A percentile compares a stretch with the other conserved stretches of the same genome.
Conservation (phyloP, 2,888 invertebrate species). For the Nomada lathburiana region DNA sequence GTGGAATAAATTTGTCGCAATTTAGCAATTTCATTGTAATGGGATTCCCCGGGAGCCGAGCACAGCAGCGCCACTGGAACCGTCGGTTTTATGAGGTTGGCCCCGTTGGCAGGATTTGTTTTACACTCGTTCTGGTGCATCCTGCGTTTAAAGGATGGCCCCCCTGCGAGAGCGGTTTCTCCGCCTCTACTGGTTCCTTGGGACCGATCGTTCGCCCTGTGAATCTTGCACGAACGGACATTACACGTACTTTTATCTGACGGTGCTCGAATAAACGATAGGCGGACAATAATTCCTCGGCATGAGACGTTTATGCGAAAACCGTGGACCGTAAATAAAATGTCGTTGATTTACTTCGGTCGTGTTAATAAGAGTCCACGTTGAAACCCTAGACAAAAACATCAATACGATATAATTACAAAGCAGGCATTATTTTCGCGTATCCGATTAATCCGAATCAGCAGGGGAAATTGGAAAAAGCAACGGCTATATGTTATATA, state of each 20-base stretch:
- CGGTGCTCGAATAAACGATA: constrained; percentile 27
- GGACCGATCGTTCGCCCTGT: constrained; percentile 62
- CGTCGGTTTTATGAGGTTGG: constrained; percentile 19
- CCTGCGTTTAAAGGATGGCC: constrained; percentile 69
- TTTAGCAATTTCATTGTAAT: too few species aligned
- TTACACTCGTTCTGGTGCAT: constrained; percentile 35
- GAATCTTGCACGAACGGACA: constrained; percentile 61
- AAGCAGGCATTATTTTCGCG: neutral
- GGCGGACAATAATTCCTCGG: constrained; percentile 32
- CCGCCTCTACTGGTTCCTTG: constrained; percentile 53
- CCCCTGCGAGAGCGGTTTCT: constrained; percentile 64
- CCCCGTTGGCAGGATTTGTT: constrained; percentile 33
- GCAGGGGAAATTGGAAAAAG: neutral
- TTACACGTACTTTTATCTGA: constrained; percentile 41
- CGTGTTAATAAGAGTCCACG: neutral
- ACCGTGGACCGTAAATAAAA: constrained; percentile 2
- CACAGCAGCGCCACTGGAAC: too few species aligned
- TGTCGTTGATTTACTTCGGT: neutral
- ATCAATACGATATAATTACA: neutral
- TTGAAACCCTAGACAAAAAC: too few species aligned
- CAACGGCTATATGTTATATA: too few species aligned
- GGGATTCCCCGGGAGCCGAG: too few species aligned
- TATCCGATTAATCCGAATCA: neutral
- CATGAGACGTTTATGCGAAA: constrained; percentile 21
- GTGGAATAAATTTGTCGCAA: too few species aligned